A percentile compares a stretch with the other conserved stretches of the same genome.
These are phyloP conservation scores for Drosophila neutralis DNA, from an alignment of 2,888 invertebrate species.

Conservation along the genomic window DNA sequence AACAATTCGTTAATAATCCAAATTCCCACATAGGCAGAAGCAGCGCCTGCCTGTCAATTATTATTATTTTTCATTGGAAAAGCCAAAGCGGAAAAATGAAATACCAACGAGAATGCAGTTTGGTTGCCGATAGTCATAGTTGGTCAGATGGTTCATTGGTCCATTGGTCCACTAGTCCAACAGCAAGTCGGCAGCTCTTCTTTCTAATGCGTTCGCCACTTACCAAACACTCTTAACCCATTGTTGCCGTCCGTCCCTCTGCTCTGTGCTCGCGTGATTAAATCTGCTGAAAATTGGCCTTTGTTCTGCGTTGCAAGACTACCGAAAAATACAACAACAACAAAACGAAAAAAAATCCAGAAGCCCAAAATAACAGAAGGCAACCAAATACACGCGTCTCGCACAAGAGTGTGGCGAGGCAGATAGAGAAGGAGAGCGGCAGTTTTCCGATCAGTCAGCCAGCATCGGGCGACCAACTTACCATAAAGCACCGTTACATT, in stretches of 20 bases:
- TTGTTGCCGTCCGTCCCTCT: slow-evolving; percentile 61
- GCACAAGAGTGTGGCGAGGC: background rate
- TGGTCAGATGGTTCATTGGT: slow-evolving; percentile 30
- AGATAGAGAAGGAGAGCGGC: background rate
- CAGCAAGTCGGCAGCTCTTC: slow-evolving; percentile 18
- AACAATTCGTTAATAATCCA: slow-evolving; percentile 81
- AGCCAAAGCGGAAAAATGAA: slow-evolving; percentile 74
- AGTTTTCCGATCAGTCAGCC: slow-evolving; percentile 44
- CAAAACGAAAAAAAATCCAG: background rate
- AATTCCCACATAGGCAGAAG: slow-evolving; percentile 75
- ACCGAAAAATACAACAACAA: slow-evolving; percentile 42
- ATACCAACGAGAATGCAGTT: slow-evolving; percentile 68
- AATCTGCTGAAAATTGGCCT: slow-evolving; percentile 79
- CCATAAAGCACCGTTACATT: slow-evolving; percentile 80
- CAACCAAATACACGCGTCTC: slow-evolving; percentile 48
- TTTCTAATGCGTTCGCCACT: slow-evolving; percentile 74
- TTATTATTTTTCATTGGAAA: slow-evolving; percentile 80
- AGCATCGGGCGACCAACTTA: slow-evolving; percentile 68
- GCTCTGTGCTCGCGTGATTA: slow-evolving; percentile 67
- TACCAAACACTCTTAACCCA: slow-evolving; percentile 67
- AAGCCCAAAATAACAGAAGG: slow-evolving; percentile 21
- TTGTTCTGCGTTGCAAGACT: slow-evolving; percentile 60
- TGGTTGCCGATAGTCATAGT: slow-evolving; percentile 34
- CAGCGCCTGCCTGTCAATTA: slow-evolving; percentile 75
- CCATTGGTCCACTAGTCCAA: slow-evolving; percentile 26